A percentile compares a stretch with the other conserved stretches of the same genome.
Conservation (phyloP, 2,113 vertebrate species). For the Solenodon paradoxus region DNA sequence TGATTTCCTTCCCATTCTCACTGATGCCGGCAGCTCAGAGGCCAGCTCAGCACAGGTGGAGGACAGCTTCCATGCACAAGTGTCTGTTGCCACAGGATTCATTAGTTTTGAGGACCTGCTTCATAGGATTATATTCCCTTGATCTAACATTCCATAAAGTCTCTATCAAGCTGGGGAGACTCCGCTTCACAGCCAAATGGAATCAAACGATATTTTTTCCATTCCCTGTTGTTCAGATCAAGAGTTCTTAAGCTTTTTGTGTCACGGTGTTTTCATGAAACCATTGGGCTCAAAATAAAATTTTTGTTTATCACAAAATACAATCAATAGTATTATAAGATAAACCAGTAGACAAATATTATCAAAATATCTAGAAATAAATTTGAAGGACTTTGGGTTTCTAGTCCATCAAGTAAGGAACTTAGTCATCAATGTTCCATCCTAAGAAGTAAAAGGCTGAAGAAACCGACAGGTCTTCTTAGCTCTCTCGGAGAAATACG, state of each 20-base stretch:
- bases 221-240: neutral
- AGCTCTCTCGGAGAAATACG: neutral
- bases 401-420: neutral
- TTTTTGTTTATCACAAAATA: neutral
- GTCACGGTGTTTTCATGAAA: neutral
- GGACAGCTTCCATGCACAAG: accelerated
- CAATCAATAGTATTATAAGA: neutral
- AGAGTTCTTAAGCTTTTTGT: neutral
- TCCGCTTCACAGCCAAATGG: neutral
- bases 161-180: neutral
- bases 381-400: neutral
- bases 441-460: neutral
- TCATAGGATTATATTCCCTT: neutral
- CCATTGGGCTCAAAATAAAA: neutral
- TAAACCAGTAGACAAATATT: neutral
- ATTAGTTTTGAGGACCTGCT: neutral
- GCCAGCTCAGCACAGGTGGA: neutral
- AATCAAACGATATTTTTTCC: slow-evolving; percentile 44
- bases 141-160: neutral
- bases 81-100: neutral
- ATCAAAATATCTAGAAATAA: neutral
- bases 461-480: neutral
- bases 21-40: neutral
- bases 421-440: neutral
- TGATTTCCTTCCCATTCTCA: neutral